Conservation (phyloP, 2,113 vertebrate species). For the Ardeotis arabs region DNA sequence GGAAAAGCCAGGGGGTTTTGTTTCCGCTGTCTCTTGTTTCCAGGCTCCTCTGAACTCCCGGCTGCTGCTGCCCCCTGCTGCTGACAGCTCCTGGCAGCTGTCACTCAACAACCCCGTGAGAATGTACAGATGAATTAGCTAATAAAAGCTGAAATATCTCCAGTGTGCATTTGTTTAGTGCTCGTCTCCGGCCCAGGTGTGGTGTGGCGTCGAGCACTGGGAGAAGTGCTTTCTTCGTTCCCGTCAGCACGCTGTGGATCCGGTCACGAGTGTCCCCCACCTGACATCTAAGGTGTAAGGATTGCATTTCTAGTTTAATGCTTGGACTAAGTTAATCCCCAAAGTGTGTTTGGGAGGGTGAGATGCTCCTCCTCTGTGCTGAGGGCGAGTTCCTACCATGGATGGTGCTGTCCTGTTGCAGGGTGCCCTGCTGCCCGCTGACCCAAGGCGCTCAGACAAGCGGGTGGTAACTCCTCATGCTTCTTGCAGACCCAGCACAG, state of each 20-base stretch:
- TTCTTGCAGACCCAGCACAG: background rate
- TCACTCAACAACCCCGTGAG: background rate
- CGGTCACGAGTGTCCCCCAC: rapidly evolving
- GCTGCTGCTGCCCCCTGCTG: constrained; percentile 61
- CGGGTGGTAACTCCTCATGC: background rate
- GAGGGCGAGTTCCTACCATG: background rate
- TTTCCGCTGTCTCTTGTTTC: constrained; percentile 40
- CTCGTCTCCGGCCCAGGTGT: background rate
- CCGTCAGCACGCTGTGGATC: rapidly evolving
- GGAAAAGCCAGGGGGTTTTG: constrained; percentile 1
- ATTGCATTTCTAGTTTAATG: background rate
- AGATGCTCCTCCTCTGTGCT: background rate
- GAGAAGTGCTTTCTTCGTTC: background rate
- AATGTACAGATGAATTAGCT: constrained; percentile 32
- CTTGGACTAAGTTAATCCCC: background rate
- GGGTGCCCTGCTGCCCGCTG: background rate
- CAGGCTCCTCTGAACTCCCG: background rate
- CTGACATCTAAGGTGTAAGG: background rate
- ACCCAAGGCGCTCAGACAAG: rapidly evolving
- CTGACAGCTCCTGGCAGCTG: background rate
- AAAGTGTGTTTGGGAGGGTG: background rate
- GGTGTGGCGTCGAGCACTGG: rapidly evolving
- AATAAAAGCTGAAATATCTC: constrained; percentile 56
- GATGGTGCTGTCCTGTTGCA: background rate
- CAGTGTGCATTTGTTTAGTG: background rate